phyloP scores from a whole-genome alignment of 1,140 invertebrate genomes.

The Aphis gossypii region DNA sequence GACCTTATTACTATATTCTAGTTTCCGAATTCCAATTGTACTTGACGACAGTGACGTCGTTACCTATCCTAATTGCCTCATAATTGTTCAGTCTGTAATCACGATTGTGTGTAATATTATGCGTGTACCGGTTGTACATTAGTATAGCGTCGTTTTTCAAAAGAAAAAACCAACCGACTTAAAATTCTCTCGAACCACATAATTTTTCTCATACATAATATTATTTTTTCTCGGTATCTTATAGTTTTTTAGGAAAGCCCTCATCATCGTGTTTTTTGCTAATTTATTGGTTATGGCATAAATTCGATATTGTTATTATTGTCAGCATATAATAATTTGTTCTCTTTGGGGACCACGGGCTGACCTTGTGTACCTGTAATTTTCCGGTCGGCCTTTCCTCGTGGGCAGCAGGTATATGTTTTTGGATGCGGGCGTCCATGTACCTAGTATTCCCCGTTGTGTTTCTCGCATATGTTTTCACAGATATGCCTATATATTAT shows the following conservation, averaged over 20 bases:
- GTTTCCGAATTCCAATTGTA: background rate
- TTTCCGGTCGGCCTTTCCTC: slow-evolving; percentile 45
- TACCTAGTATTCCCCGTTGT: background rate
- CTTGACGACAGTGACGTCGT: background rate
- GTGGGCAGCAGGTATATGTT: background rate
- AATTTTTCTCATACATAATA: background rate
- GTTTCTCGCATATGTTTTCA: background rate
- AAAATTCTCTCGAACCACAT: background rate
- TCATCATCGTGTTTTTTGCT: background rate
- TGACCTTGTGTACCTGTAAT: background rate
- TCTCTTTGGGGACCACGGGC: background rate
- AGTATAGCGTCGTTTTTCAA: background rate
- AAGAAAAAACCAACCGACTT: background rate
- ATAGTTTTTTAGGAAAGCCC: background rate
- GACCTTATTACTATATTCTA: background rate
- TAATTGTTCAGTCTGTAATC: slow-evolving; percentile 26
- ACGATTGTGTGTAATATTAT: background rate
- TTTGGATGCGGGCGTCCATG: background rate
- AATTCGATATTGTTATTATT: background rate
- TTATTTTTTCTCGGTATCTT: background rate
- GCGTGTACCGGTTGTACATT: background rate
- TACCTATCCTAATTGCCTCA: slow-evolving; percentile 3
- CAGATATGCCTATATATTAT: background rate
- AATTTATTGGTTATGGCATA: background rate
- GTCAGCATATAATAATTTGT: background rate